phyloP scores from a whole-genome alignment of 2,797 vertebrate species.

The Ctenopoma kingsleyae region DNA sequence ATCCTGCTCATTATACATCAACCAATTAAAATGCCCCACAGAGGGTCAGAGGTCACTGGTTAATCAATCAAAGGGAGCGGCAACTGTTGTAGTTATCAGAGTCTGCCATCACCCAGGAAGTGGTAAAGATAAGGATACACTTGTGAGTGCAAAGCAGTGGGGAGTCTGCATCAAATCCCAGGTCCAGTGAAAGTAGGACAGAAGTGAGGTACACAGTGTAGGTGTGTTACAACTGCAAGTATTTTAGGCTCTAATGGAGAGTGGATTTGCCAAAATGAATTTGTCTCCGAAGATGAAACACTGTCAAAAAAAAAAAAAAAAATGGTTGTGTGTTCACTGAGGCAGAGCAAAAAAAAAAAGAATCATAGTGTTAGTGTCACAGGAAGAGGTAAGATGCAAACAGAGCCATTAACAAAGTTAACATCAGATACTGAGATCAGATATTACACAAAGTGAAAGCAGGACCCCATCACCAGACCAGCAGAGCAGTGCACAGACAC shows the following conservation, averaged over 20 bases:
- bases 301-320: neutral
- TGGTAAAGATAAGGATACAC: slow-evolving; percentile 66
- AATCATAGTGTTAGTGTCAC: neutral
- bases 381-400: slow-evolving; percentile 23
- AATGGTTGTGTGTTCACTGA: neutral
- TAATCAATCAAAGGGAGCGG: slow-evolving; percentile 82
- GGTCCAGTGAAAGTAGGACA: neutral
- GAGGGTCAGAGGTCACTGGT: slow-evolving; percentile 77
- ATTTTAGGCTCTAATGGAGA: neutral
- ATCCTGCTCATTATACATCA: slow-evolving; percentile 74
- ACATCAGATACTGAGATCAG: slow-evolving; percentile 35
- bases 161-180: slow-evolving; percentile 39
- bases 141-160: slow-evolving; percentile 46
- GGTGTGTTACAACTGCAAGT: neutral
- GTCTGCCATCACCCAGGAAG: slow-evolving; percentile 64
- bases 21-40: slow-evolving; percentile 76
- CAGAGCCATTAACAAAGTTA: slow-evolving; percentile 26
- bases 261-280: slow-evolving; percentile 1
- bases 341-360: neutral
- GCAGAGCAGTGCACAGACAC: slow-evolving; percentile 35
- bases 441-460: slow-evolving; percentile 13
- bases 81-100: slow-evolving; percentile 74
- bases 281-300: slow-evolving; percentile 3
- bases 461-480: slow-evolving; percentile 34
- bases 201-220: neutral